Conservation (phyloP, 2,797 vertebrate species). For the Chromis chromis region DNA sequence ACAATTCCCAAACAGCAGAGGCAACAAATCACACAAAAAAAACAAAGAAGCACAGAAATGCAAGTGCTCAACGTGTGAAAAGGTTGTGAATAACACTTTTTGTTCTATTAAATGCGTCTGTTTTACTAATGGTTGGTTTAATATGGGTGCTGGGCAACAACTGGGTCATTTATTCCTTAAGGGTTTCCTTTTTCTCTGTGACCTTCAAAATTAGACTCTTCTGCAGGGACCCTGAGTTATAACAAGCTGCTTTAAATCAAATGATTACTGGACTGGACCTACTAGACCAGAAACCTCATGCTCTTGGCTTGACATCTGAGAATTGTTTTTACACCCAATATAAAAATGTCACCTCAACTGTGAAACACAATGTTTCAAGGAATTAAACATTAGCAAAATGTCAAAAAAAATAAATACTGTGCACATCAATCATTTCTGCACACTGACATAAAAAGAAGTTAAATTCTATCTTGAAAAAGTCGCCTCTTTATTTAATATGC, state of each 20-base stretch:
- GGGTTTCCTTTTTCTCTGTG: conserved; percentile 62
- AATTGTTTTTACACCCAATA: not conserved
- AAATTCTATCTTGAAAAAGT: not conserved
- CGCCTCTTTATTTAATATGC: not conserved
- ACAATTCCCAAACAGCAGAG: conserved; percentile 2
- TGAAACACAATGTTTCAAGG: not conserved
- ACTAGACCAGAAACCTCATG: not conserved
- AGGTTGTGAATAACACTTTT: conserved; percentile 22
- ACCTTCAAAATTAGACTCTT: conserved; percentile 74
- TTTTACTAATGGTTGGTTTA: conserved; percentile 55
- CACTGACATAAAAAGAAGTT: not conserved
- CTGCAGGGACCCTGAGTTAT: conserved; percentile 43
- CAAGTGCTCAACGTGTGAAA: not conserved
- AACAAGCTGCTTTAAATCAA: conserved; percentile 25
- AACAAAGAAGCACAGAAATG: conserved; percentile 4
- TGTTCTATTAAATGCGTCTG: conserved; percentile 43
- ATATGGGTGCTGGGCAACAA: conserved; percentile 71
- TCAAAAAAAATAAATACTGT: not conserved
- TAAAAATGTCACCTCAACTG: not conserved
- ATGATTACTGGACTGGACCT: not conserved
- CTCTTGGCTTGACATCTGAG: not conserved
- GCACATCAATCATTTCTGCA: not conserved
- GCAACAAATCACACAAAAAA: not conserved
- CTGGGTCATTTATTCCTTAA: conserved; percentile 73
- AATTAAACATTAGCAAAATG: not conserved